Evolutionary conservation across 2,888 invertebrate genomes (phyloP).

Genomic region (Diaphora mendica): DNA sequence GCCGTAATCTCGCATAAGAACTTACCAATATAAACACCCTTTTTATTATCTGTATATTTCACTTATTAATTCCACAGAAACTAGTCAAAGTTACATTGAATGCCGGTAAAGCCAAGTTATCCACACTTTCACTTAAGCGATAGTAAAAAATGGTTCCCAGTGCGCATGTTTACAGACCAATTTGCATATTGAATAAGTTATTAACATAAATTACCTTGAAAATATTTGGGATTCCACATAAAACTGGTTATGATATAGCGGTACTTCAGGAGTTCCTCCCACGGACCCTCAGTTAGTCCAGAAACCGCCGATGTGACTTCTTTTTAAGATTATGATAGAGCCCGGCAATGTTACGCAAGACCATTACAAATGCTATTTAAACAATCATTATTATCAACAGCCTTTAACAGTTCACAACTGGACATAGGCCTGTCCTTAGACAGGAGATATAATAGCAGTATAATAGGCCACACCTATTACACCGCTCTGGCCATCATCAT

Average conservation of each 20-base stretch:
- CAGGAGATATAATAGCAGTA: no score
- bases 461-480: no score
- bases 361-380: no score
- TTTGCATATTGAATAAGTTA: constrained; percentile 46
- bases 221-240: constrained; percentile 18
- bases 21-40: not conserved
- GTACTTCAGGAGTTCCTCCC: not conserved
- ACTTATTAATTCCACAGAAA: not conserved
- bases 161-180: constrained; percentile 29
- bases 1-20: not conserved
- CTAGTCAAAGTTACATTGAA: not conserved
- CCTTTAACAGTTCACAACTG: no score
- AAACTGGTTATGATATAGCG: not conserved
- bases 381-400: accelerated
- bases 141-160: constrained; percentile 28
- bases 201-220: constrained; percentile 34
- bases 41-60: not conserved
- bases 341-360: no score
- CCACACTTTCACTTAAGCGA: constrained; percentile 38
- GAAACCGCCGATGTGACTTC: not conserved
- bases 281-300: not conserved
- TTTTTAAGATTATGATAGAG: not conserved
- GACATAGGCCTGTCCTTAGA: no score
- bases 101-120: constrained; percentile 13
- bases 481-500: no score